These are phyloP conservation scores for Drosophila phalerata DNA, from an alignment of 2,888 invertebrate genomes.

Conservation along the genomic window DNA sequence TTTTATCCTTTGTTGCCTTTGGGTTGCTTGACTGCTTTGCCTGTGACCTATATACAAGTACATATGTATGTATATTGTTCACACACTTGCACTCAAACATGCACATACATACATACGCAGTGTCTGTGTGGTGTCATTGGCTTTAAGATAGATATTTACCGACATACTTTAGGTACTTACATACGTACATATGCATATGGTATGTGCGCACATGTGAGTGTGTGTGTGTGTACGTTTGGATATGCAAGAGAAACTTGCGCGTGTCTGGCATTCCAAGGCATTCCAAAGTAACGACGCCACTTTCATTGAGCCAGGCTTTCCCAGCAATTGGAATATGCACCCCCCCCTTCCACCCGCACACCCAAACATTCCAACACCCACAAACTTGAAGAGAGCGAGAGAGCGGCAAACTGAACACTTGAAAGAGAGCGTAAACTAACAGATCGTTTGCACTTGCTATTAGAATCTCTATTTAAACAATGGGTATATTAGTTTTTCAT, in stretches of 20 bases:
- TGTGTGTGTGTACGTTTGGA: constrained; percentile 23
- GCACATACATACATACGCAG: constrained; percentile 8
- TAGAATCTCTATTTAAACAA: background rate
- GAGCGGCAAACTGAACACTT: constrained; percentile 1
- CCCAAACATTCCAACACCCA: background rate
- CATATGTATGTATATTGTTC: constrained; percentile 11
- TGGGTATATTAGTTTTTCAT: background rate
- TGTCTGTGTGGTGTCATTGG: constrained; percentile 42
- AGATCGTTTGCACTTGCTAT: background rate
- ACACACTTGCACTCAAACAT: constrained; percentile 10
- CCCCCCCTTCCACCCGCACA: background rate
- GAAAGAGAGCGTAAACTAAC: constrained; percentile 2
- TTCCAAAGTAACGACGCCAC: constrained; percentile 40
- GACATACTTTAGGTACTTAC: constrained; percentile 32
- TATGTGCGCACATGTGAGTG: constrained; percentile 34
- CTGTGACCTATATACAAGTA: constrained; percentile 57
- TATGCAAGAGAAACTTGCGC: constrained; percentile 60
- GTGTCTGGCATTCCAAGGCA: constrained; percentile 54
- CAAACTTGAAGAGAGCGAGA: background rate
- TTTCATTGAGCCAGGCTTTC: constrained; percentile 51
- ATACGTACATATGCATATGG: constrained; percentile 11
- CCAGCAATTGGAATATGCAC: background rate
- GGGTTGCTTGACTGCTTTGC: constrained; percentile 15
- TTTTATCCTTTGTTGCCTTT: constrained; percentile 46
- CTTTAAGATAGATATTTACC: constrained; percentile 31